phyloP scores from a whole-genome alignment of 2,797 vertebrate species.

The Meriones psammophilus region DNA sequence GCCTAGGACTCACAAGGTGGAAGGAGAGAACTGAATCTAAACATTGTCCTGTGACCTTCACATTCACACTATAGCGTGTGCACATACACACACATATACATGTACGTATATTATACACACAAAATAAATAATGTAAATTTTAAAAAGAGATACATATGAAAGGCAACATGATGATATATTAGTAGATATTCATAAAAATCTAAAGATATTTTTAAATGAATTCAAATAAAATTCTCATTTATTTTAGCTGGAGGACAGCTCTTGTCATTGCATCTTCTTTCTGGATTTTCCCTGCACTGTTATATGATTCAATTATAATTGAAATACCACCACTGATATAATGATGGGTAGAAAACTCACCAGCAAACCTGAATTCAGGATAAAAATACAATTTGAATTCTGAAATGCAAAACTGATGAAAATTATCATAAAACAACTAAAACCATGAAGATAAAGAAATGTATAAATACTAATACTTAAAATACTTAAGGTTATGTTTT shows the following conservation, averaged over 20 bases:
- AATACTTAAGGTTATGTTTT: background rate
- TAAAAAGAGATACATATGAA: background rate
- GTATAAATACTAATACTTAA: background rate
- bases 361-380: background rate
- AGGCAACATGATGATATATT: background rate
- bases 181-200: background rate
- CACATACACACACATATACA: background rate
- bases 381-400: constrained; percentile 20
- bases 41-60: background rate
- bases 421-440: constrained; percentile 23
- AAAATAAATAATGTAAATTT: background rate
- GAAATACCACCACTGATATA: background rate
- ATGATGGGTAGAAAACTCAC: background rate
- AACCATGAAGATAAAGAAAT: constrained; percentile 3
- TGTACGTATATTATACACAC: background rate
- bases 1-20: background rate
- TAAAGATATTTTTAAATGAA: background rate
- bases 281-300: background rate
- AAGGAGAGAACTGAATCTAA: background rate
- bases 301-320: background rate
- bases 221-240: constrained; percentile 11
- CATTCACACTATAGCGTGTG: background rate
- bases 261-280: background rate
- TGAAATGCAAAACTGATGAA: background rate
- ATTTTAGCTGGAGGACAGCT: background rate